These are phyloP conservation scores for Hycleus phaleratus DNA, from an alignment of 1,140 invertebrate genomes.

Conservation along the genomic window DNA sequence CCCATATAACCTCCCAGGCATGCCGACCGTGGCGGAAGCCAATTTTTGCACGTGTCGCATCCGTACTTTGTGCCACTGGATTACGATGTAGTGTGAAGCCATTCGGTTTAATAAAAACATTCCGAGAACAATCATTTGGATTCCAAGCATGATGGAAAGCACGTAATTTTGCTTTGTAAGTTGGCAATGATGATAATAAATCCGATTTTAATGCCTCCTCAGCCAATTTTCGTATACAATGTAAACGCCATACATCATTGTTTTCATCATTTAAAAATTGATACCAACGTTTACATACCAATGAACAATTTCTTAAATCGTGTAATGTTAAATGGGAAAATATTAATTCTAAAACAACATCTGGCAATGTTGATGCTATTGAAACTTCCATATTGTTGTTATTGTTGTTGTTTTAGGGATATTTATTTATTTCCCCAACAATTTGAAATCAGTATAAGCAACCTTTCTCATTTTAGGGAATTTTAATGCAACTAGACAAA, in stretches of 20 bases:
- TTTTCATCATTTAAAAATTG: constrained; percentile 87
- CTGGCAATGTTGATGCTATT: constrained; percentile 45
- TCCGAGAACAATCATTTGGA: constrained; percentile 91
- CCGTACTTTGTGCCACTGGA: constrained; percentile 97
- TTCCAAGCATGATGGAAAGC: constrained; percentile 97
- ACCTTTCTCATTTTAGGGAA: too few relatives aligned
- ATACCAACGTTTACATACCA: constrained; percentile 93
- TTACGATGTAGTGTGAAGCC: constrained; percentile 95
- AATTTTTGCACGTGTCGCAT: constrained; percentile 91
- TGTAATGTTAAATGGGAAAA: constrained; percentile 87
- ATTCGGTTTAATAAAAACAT: constrained; percentile 95
- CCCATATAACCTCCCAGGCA: constrained; percentile 98
- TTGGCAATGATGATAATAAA: constrained; percentile 78
- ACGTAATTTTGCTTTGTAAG: constrained; percentile 89
- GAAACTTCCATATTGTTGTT: constrained; percentile 27
- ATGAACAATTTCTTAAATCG: constrained; percentile 79
- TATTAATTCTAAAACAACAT: constrained; percentile 84
- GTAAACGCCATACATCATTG: constrained; percentile 89
- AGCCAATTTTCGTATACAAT: constrained; percentile 79
- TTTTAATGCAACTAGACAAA: too few relatives aligned
- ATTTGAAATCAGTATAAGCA: too few relatives aligned
- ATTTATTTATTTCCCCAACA: too few relatives aligned
- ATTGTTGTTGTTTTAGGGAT: too few relatives aligned
- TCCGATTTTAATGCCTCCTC: constrained; percentile 90
- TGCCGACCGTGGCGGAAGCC: constrained; percentile 90